Base-by-base conservation (phyloP, 2,888 invertebrate genomes). In the Andricus curvator region DNA sequence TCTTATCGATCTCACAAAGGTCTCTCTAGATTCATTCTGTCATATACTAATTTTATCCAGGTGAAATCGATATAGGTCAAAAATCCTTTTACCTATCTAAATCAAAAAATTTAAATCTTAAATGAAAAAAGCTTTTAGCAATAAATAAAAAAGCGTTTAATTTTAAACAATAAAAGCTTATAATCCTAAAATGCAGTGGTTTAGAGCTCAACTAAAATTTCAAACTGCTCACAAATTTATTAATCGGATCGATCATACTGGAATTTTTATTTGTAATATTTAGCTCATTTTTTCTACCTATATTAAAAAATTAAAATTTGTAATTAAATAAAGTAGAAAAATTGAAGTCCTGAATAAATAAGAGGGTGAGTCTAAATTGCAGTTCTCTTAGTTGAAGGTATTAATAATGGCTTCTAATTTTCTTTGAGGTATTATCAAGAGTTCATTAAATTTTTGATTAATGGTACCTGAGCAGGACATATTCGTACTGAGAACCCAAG, bases 1-100 rank as follows among this genome's bases (percentile, higher is more conserved):
- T 74, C 9, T 33, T 13, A 74, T 74, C 56, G 51, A 74, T 74
- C 51, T 17, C 15, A 44, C 11, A 13, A 74, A n/a, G 20, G 25
- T 6, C n/a, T 44, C 17, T 56, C n/a, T 33, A 56, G 51, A 74
- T 74, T 56, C 29, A 74, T 74, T 51, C 11, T 48, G 29, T 56
- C 56, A n/a, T 8, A 56, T 56, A 56, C 56, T 56, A 56, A n/a
- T 56, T 56, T 56, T 56, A 56, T 56, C 3, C 56, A n/a, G 9
- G n/a, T n/a, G 20, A 60, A 22, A 60, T 60, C 11, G 11, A 22
- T 60, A 9, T 11, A 60, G 22, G 60, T 60, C 48, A 48, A 48
- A 17, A 17, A 48, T 48, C 15, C 11, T 15, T 44, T 44, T 44
- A 15, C 4, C 44, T 13, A 15, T 15, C 48, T 48, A 6, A 48